Evolutionary conservation across 35 echinoderm and acorn worm species (phyloP).

Genomic region (Lytechinus pictus): DNA sequence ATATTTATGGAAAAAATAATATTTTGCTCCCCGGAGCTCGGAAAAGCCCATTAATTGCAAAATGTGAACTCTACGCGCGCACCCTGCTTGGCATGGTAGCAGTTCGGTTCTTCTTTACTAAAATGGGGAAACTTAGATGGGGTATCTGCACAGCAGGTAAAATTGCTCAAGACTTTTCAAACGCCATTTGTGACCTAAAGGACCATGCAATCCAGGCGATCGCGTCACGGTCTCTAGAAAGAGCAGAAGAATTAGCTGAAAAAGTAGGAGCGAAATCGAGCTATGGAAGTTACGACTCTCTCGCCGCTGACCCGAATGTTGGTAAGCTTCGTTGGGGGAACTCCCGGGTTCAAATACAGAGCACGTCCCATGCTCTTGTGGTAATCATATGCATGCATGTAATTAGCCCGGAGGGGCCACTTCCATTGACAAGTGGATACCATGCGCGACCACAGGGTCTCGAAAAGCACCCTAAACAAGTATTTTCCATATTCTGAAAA

Average conservation of each 20-base stretch:
- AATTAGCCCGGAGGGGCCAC: too few species aligned
- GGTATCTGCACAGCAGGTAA: constrained; percentile 47
- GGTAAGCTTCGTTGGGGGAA: background rate
- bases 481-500: too few species aligned
- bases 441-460: too few species aligned
- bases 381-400: too few species aligned
- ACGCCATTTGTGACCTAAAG: constrained; percentile 26
- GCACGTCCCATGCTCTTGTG: too few species aligned
- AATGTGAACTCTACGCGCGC: too few species aligned
- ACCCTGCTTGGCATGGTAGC: too few species aligned
- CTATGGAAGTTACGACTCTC: constrained; percentile 1
- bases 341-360: too few species aligned
- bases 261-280: background rate
- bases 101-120: background rate
- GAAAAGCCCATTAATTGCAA: background rate
- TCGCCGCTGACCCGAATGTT: constrained; percentile 45
- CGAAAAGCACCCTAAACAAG: too few species aligned
- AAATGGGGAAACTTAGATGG: constrained; percentile 31
- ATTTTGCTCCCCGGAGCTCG: too few species aligned
- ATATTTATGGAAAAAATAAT: too few species aligned
- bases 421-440: too few species aligned
- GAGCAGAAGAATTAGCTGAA: constrained; percentile 28
- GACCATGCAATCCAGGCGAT: constrained; percentile 38
- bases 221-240: constrained; percentile 15
- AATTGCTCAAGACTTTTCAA: constrained; percentile 43